Evolutionary conservation across 2,113 vertebrate species (phyloP).

Genomic region (Lethenteron reissneri): DNA sequence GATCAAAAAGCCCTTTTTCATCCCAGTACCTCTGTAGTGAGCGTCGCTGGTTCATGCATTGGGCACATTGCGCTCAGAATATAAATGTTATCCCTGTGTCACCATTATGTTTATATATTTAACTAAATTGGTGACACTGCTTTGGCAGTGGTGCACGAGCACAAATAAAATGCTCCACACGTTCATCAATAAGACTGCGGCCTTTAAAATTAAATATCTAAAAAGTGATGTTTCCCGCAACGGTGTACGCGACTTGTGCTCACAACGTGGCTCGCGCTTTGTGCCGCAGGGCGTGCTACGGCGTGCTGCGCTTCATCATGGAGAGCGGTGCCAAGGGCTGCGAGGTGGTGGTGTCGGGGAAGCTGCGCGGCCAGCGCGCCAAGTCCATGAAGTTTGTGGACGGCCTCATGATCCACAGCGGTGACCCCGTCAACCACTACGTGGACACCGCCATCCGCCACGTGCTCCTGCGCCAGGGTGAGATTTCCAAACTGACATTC

Average conservation of each 20-base stretch:
- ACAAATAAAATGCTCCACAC: no score
- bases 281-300: constrained; percentile 61
- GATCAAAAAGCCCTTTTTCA: no score
- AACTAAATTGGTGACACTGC: no score
- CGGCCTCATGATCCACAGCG: constrained; percentile 96
- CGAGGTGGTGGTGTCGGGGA: constrained; percentile 82
- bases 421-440: constrained; percentile 94
- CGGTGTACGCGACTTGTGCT: neutral
- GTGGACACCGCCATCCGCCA: constrained; percentile 91
- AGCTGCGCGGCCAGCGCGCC: constrained; percentile 78
- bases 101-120: no score
- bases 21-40: no score
- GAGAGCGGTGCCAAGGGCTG: constrained; percentile 92
- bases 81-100: no score
- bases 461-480: constrained; percentile 81
- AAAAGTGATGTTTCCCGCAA: no score
- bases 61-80: no score
- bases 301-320: constrained; percentile 97
- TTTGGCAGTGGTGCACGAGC: no score
- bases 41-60: no score
- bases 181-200: no score
- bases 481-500: constrained; percentile 16
- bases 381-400: constrained; percentile 99
- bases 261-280: neutral
- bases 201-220: no score